Base-by-base conservation (phyloP, 2,113 vertebrate genomes). In the Cepphus grylle region DNA sequence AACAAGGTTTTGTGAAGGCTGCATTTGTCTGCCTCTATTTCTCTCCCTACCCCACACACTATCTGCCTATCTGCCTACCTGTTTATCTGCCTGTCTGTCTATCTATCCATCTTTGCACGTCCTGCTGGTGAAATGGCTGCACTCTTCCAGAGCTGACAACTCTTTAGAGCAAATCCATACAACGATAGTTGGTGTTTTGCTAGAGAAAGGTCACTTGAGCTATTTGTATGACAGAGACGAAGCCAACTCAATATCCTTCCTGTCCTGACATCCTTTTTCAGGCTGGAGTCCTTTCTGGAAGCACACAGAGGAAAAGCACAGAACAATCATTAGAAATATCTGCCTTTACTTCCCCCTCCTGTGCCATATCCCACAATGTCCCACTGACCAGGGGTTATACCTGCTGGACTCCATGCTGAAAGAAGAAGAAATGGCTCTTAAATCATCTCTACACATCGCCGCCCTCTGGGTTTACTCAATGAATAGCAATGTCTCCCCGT, bases 241-340 rank as follows among this genome's bases (percentile, higher is more conserved):
- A 81, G 84, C 91, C 87, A 92, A 26, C 74, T 88, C 81, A 14
- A 93, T 96, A 95, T 88, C 95, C 94, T 96, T 96, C 96, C 95
- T 96, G 89, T 52, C 91, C 42, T 93, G 84, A 95, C 89, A 92
- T 97, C 94, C 96, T 95, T 96, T 94, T 94, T 81, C 77, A 96
- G 62, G 73, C 83, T 15, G 2, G 71, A 86, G 43, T 62, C 67
- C 47, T 89, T 81, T 88, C 88, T 96, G 82, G 94, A 93, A 94
- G 70, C 27, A 16, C 70, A 65, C 15, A 65, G 83, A 93, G 83
- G 72, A 95, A 93, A 88, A 96, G 36, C 72, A 73, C 66, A 74
- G 63, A 92, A 80, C 59, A 91, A 84, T 86, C 67, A 27, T 86
- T 56, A 74, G 55, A 40, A 80, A 59, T 85, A 80, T 85, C 86